These are phyloP conservation scores for Labeo calbasu DNA, from an alignment of 2,797 vertebrate genomes.

Conservation along the genomic window DNA sequence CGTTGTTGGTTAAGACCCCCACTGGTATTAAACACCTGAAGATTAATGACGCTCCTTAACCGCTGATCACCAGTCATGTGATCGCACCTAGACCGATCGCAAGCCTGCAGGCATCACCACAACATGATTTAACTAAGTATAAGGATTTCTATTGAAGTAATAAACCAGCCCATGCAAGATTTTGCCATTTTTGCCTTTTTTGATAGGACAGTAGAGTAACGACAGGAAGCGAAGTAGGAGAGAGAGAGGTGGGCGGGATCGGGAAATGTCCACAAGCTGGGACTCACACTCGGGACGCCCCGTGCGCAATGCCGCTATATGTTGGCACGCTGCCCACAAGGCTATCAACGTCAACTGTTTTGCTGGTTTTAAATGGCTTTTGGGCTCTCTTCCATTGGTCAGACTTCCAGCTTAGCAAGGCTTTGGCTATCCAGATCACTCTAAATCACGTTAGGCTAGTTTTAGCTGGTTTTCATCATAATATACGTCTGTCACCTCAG, in stretches of 20 bases:
- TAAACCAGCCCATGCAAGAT: neutral
- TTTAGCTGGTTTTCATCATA: neutral
- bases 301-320: no score
- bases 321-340: no score
- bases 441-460: neutral
- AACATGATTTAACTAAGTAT: neutral
- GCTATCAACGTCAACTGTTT: no score
- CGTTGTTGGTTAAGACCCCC: conserved; percentile 48
- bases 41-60: conserved; percentile 62
- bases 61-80: conserved; percentile 25
- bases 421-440: neutral
- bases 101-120: conserved; percentile 20
- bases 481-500: neutral
- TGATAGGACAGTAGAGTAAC: no score
- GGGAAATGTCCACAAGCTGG: no score
- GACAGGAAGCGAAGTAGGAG: no score
- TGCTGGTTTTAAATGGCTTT: neutral
- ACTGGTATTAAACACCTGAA: conserved; percentile 65
- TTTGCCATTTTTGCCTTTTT: no score
- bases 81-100: conserved; percentile 4
- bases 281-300: no score
- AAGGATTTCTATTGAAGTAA: no score
- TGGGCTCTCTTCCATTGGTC: neutral
- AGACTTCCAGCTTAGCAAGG: neutral
- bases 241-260: no score